Conservation (phyloP, 2,888 invertebrate genomes). For the Oxycera nigricornis region DNA sequence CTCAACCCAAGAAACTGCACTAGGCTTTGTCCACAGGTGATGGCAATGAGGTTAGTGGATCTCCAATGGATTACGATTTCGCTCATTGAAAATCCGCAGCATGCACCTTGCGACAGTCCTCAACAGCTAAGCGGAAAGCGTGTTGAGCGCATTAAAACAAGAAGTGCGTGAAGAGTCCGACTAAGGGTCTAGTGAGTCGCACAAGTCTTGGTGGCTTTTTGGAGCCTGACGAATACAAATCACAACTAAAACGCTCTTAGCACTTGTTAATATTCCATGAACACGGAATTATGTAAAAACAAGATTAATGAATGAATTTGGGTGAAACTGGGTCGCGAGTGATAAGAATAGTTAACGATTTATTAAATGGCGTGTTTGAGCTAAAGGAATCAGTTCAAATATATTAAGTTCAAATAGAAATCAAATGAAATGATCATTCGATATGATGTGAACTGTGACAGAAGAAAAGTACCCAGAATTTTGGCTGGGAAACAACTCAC, state of each 20-base stretch:
- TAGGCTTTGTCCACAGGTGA: too few relatives aligned
- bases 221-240: neutral
- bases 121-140: neutral
- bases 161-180: neutral
- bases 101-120: constrained; percentile 10
- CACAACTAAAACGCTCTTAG: neutral
- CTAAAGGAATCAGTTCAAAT: neutral
- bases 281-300: constrained; percentile 18
- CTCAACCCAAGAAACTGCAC: too few relatives aligned
- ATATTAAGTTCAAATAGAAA: too few relatives aligned
- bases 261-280: constrained; percentile 6
- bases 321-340: constrained; percentile 4
- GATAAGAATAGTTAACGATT: constrained; percentile 16
- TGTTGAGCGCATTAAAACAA: neutral
- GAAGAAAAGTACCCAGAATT: too few relatives aligned
- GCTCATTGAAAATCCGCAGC: constrained; percentile 34
- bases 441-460: too few relatives aligned
- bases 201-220: neutral
- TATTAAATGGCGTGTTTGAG: neutral
- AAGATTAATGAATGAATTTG: neutral
- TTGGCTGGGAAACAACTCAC: too few relatives aligned
- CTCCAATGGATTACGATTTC: constrained; percentile 14
- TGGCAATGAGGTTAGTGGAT: constrained; percentile 24
- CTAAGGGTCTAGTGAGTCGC: neutral
- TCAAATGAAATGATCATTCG: too few relatives aligned